phyloP scores from a whole-genome alignment of 2,113 vertebrate species.

The Platichthys stellatus region DNA sequence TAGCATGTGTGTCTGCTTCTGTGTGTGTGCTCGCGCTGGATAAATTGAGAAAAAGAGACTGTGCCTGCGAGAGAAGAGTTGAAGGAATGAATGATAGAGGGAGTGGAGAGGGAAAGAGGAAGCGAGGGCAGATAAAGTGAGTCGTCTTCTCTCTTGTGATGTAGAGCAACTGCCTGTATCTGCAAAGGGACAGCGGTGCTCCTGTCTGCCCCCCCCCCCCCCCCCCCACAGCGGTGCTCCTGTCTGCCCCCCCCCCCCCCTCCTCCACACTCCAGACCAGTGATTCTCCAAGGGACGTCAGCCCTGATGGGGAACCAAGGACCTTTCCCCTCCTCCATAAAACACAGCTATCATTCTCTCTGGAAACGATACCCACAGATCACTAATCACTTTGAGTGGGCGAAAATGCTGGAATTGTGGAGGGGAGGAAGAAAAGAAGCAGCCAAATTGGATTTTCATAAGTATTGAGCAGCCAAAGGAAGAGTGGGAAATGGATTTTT shows the following conservation, averaged over 20 bases:
- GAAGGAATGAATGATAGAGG: constrained; percentile 72
- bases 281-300: constrained; percentile 58
- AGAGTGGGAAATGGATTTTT: constrained; percentile 70
- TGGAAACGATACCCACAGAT: constrained; percentile 72
- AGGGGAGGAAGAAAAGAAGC: constrained; percentile 66
- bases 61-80: constrained; percentile 60
- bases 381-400: constrained; percentile 77
- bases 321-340: constrained; percentile 68
- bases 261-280: constrained; percentile 31
- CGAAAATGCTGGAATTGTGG: constrained; percentile 64
- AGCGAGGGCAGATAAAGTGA: constrained; percentile 70
- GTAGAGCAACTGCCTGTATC: constrained; percentile 72
- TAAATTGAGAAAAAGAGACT: constrained; percentile 58
- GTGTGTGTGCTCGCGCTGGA: constrained; percentile 24
- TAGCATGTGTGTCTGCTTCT: constrained; percentile 34
- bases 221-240: constrained; percentile 65
- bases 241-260: constrained; percentile 62
- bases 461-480: constrained; percentile 74
- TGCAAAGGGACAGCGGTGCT: constrained; percentile 76
- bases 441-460: constrained; percentile 79
- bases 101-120: constrained; percentile 52
- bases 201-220: constrained; percentile 63
- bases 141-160: constrained; percentile 73
- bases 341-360: constrained; percentile 68
- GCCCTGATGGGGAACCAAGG: constrained; percentile 61